phyloP scores from a whole-genome alignment of 2,797 vertebrate genomes.

The Pangasius larnaudii region DNA sequence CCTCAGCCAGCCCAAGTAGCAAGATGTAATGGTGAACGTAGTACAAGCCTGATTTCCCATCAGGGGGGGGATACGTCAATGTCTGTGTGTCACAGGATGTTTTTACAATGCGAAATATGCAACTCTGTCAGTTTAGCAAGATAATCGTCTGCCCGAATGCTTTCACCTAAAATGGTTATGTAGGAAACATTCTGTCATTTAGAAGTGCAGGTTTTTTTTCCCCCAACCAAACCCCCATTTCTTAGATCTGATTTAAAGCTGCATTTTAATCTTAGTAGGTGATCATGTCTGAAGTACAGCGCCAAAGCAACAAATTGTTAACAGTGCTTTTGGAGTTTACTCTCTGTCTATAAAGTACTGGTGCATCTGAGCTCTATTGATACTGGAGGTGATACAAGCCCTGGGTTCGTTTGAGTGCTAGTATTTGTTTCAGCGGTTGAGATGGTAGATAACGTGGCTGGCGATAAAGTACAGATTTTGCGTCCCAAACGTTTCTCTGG shows the following conservation, averaged over 20 bases:
- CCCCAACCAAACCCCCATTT: not conserved
- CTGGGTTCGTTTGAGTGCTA: not conserved
- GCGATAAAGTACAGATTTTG: not conserved
- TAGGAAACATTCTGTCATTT: not conserved
- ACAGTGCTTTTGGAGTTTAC: not conserved
- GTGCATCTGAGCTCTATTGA: not conserved
- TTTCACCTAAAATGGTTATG: slow-evolving; percentile 10
- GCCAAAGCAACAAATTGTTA: too few species aligned
- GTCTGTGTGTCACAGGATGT: slow-evolving; percentile 13
- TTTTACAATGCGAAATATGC: not conserved
- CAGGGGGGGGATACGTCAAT: not conserved
- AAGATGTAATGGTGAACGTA: not conserved
- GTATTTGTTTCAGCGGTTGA: not conserved
- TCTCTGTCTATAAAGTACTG: not conserved
- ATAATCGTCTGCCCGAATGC: not conserved
- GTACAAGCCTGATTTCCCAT: not conserved
- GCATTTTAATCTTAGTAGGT: not conserved
- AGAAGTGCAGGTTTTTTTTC: not conserved
- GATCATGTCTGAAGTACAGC: not conserved
- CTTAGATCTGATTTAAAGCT: not conserved
- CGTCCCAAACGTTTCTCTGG: not conserved
- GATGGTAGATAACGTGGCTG: not conserved
- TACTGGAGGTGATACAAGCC: too few species aligned
- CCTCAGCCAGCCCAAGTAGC: too few species aligned
- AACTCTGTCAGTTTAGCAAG: not conserved